Evolutionary conservation across 2,797 vertebrate genomes (phyloP), one percentile per base, ranked within the genome.

Genomic region (Taeniopygia guttata): DNA sequence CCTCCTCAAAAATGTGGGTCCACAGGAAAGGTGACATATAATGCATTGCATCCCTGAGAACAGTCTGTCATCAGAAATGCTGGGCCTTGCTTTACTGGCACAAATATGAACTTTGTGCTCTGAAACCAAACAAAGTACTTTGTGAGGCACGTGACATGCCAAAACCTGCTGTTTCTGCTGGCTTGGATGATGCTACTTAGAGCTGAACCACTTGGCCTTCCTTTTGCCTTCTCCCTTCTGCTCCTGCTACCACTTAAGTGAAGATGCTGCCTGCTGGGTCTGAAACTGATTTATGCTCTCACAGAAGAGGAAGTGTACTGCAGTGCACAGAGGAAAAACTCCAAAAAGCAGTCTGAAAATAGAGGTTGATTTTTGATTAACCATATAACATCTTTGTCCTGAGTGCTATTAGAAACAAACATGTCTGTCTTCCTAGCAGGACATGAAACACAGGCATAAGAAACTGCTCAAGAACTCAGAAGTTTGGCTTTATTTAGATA

Each of bases 321-420:
- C 38, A 60, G 42, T 40, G 62, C 81, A 73, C 16, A 84, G 66
- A 77, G 48, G 25, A 55, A 56, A 67, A 89, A 25, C 52, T 79
- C 51, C 42, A 76, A 84, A 92, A 79, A 43, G 11, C 45, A 84
- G 17, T 43, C 55, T 85, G 68, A 78, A 92, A 81, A 58, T 30
- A 83, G 89, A 69, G 30, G 64, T 5, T 91, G 58, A 76, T 86
- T 88, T 96, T 79, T 86, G 51, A 83, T 72, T 77, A 88, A 67
- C 9, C 36, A 34, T 88, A 73, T 88, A 73, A 36, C 19, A 56
- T 63, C 20, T 90, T 63, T 84, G 10, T 14, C 22, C 27, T 56
- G 23, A 66, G 23, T 5, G 1, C 10, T 86, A 15, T 38, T 67
- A 66, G 38, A 72, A 67, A 80, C 3, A 72, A 81, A 75, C 3